A percentile compares a stretch with the other conserved stretches of the same genome.
Conservation (phyloP, 2,888 invertebrate genomes). For the Danaus chrysippus region DNA sequence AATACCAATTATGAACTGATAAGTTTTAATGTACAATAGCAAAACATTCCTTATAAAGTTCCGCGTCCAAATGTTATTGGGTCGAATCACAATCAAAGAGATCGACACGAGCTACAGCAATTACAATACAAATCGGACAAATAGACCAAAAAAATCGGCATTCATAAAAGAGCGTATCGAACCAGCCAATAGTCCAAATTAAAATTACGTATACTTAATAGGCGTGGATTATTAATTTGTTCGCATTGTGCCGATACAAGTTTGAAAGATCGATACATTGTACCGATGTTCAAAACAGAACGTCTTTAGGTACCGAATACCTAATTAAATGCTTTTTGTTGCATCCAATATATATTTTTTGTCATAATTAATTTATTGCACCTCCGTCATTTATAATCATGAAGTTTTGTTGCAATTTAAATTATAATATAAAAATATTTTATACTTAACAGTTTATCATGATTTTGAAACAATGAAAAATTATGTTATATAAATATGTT, state of each 20-base stretch:
- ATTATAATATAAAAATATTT: background rate
- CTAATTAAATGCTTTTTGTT: conserved; percentile 6
- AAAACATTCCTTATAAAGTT: conserved; percentile 16
- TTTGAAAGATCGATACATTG: conserved; percentile 3
- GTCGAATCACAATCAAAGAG: conserved; percentile 51
- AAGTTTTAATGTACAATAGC: conserved; percentile 9
- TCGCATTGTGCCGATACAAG: conserved; percentile 54
- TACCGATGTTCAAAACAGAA: background rate
- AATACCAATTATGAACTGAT: conserved; percentile 1
- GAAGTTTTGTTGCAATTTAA: background rate
- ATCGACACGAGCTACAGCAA: conserved; percentile 52
- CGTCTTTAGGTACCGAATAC: background rate
- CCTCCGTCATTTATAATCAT: background rate
- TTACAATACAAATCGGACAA: conserved; percentile 57
- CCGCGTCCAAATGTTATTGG: conserved; percentile 44
- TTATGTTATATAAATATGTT: background rate
- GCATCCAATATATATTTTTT: background rate
- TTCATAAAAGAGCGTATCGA: conserved; percentile 49
- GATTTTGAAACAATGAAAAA: conserved; percentile 1
- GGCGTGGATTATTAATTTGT: conserved; percentile 74
- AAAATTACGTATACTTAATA: conserved; percentile 66
- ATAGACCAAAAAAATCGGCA: conserved; percentile 45
- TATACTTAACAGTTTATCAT: no score
- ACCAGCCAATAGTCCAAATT: conserved; percentile 56
- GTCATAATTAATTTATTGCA: background rate